Base-by-base conservation (phyloP, 64 coral and sea anemone genomes). In the Dendrophyllia cribrosa region DNA sequence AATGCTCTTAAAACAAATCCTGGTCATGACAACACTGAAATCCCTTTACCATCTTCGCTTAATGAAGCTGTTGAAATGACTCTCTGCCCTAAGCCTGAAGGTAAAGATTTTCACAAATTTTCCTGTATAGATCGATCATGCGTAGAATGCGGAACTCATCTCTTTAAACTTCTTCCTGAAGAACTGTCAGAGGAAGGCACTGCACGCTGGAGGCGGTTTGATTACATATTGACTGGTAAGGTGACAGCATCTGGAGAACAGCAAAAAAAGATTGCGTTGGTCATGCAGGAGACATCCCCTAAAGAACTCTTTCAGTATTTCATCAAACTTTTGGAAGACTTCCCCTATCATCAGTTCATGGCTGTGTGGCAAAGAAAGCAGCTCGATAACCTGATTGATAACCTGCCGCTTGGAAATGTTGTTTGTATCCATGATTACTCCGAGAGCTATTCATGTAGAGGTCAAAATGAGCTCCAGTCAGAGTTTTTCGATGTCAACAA, bases 401-500 rank as follows among this genome's bases (percentile, higher is more conserved):
- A 61, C 10, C 66, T 87, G 23, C 84, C 84, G 9, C 66, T 60
- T n/a, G 45, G 43, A 43, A 19, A 87, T 19, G 49, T 64, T 46
- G 59, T 51, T 10, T 43, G 56, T 25, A 17, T 87, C 4, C 84
- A 72, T 72, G 84, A 87, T 53, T 87, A 87, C 56, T 87, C 84
- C 2, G 84, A 87, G 66, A 52, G 59, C 48, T 87, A 87, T 17
- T 55, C n/a, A 52, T 87, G 84, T 46, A 87, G 65, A 72, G n/a
- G 47, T 21, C 85, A 87, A 24, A 46, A 87, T 43, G 85, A 87
- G 21, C 55, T 87, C 68, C 85, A 87, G 21, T 74, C 68, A 7
- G 68, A 87, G 65, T 74, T 58, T 56, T 87, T 87, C 58, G 87
- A 89, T 22, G 66, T 59, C 17, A 58, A 22, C 2, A 72, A 88